A percentile compares a stretch with the other conserved stretches of the same genome.
Evolutionary conservation across 1,140 invertebrate species (phyloP).

Genomic region (Drosophila ananassae): DNA sequence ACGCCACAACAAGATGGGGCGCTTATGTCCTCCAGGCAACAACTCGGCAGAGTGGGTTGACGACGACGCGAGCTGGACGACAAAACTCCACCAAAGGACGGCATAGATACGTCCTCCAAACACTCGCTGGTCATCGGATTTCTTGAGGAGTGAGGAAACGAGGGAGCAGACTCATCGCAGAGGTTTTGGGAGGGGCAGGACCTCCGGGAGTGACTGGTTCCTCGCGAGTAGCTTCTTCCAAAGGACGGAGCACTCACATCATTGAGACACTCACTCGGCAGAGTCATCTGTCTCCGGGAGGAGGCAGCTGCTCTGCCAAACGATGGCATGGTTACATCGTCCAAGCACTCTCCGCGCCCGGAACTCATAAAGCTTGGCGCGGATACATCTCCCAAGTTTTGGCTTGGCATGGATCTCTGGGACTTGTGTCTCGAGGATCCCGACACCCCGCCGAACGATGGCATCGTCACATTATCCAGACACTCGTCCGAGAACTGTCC

Average conservation of each 20-base stretch:
- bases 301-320: conserved; percentile 3
- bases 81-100: not conserved
- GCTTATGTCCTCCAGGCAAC: not conserved
- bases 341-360: not conserved
- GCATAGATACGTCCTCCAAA: not conserved
- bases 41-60: not conserved
- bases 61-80: not conserved
- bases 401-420: not conserved
- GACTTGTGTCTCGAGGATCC: not conserved
- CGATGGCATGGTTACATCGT: conserved; percentile 26
- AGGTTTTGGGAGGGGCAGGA: not conserved
- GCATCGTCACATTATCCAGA: not conserved
- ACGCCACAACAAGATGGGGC: not conserved
- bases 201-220: not conserved
- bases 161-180: not conserved
- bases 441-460: not conserved
- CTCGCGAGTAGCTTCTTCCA: not conserved
- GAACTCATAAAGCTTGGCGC: too few relatives aligned
- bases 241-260: conserved; percentile 10
- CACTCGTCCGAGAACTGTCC: not conserved
- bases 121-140: not conserved
- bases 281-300: not conserved
- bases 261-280: conserved; percentile 1
- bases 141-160: not conserved
- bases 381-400: not conserved